Conservation (phyloP, 1,140 invertebrate species). For the Theocolax elegans region DNA sequence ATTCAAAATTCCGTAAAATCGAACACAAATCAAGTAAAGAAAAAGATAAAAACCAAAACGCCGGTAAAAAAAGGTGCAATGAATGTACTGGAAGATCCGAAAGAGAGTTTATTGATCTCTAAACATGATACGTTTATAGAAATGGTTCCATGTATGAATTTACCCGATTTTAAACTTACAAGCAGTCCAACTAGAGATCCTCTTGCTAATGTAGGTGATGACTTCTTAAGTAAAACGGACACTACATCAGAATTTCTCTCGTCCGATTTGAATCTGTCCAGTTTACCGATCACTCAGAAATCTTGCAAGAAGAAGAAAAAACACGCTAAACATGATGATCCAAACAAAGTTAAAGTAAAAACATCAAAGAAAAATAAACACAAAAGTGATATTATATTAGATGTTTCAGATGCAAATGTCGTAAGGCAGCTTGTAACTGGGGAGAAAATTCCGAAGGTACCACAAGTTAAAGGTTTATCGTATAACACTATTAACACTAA, state of each 20-base stretch:
- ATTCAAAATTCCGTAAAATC: slow-evolving; percentile 11
- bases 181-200: slow-evolving; percentile 26
- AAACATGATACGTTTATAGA: slow-evolving; percentile 35
- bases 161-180: slow-evolving; percentile 28
- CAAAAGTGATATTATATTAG: slow-evolving; percentile 49
- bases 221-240: slow-evolving; percentile 4
- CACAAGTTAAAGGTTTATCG: slow-evolving; percentile 36
- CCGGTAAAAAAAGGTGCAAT: background rate
- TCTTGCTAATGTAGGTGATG: slow-evolving; percentile 12
- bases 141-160: slow-evolving; percentile 17
- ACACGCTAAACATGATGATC: slow-evolving; percentile 46
- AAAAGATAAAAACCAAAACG: slow-evolving; percentile 28
- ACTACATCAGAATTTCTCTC: background rate
- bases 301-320: slow-evolving; percentile 47
- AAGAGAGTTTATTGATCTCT: background rate
- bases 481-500: background rate
- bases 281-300: background rate
- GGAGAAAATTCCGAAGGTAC: slow-evolving; percentile 50
- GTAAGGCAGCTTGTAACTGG: slow-evolving; percentile 54
- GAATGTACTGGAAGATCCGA: background rate
- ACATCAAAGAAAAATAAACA: slow-evolving; percentile 47
- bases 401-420: slow-evolving; percentile 57
- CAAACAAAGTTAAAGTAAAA: slow-evolving; percentile 49
- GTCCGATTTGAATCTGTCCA: background rate
- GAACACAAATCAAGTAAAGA: slow-evolving; percentile 18